These are phyloP conservation scores for Temnothorax rugatulus DNA, from an alignment of 2,888 invertebrate species.

Conservation along the genomic window DNA sequence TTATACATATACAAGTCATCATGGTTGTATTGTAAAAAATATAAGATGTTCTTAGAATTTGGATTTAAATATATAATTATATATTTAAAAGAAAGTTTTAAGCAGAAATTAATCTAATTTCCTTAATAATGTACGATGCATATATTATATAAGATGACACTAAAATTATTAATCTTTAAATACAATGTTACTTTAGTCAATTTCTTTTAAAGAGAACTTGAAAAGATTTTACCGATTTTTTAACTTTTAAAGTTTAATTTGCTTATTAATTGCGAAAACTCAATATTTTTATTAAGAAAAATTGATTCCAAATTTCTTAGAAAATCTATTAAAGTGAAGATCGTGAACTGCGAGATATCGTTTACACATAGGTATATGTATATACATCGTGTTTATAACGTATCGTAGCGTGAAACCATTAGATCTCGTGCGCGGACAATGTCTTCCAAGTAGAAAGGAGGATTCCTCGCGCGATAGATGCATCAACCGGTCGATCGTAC, in stretches of 20 bases:
- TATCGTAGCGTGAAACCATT: constrained; percentile 56
- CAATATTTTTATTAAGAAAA: neutral
- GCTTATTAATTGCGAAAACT: neutral
- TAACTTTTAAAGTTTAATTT: neutral
- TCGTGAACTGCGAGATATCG: neutral
- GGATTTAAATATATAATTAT: neutral
- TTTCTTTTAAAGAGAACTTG: neutral
- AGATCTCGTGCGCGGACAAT: constrained; percentile 57
- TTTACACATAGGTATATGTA: neutral
- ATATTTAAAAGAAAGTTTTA: neutral
- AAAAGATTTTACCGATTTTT: neutral
- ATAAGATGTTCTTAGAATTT: neutral
- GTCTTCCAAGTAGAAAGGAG: constrained; percentile 62
- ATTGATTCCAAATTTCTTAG: neutral
- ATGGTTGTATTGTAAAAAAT: neutral
- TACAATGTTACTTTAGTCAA: neutral
- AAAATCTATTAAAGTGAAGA: neutral
- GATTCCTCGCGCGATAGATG: constrained; percentile 55
- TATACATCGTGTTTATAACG: neutral
- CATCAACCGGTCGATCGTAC: constrained; percentile 51
- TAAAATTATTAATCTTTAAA: neutral
- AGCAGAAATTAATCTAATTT: neutral
- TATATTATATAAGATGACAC: no score
- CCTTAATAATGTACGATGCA: neutral
- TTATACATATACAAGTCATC: neutral